A percentile compares a stretch with the other conserved stretches of the same genome.
These are phyloP conservation scores for Clarias magur DNA, from an alignment of 2,113 vertebrate species.

Conservation along the genomic window DNA sequence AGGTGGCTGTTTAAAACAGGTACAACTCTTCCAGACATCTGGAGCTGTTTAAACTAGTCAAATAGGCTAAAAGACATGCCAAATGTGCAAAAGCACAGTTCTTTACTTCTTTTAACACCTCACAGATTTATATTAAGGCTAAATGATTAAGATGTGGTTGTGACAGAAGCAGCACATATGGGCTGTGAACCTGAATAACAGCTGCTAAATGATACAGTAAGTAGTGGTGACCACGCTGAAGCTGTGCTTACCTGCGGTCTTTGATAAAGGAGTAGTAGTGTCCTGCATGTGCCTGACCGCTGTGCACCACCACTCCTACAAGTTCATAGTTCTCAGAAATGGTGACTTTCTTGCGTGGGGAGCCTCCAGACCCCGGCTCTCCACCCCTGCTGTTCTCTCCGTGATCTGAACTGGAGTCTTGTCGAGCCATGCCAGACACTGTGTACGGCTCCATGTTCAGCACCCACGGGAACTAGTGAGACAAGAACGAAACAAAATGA, in stretches of 20 bases:
- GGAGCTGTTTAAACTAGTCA: slow-evolving; percentile 57
- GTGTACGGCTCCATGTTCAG: slow-evolving; percentile 99
- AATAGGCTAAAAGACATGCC: slow-evolving; percentile 15
- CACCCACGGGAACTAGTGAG: slow-evolving; percentile 92
- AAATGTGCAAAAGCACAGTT: background rate
- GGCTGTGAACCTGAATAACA: background rate
- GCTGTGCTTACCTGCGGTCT: slow-evolving; percentile 84
- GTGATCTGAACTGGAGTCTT: slow-evolving; percentile 88
- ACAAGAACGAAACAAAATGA: background rate
- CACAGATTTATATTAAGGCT: background rate
- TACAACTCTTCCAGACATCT: slow-evolving; percentile 62
- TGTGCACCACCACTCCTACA: slow-evolving; percentile 96
- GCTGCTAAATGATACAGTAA: background rate
- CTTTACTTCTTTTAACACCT: background rate
- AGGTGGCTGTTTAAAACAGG: slow-evolving; percentile 44
- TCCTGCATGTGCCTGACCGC: slow-evolving; percentile 94
- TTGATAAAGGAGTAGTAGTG: slow-evolving; percentile 99
- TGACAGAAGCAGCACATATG: background rate
- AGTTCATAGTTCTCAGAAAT: slow-evolving; percentile 98
- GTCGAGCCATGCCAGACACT: slow-evolving; percentile 95
- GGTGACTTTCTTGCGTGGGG: slow-evolving; percentile 94
- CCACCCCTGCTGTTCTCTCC: slow-evolving; percentile 81
- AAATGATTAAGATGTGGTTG: slow-evolving; percentile 13
- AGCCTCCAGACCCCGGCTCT: slow-evolving; percentile 85
- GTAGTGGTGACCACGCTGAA: too few species aligned